Evolutionary conservation across 2,888 invertebrate genomes (phyloP), one percentile per base, ranked within the genome.

Genomic region (Ormyrus labotus): DNA sequence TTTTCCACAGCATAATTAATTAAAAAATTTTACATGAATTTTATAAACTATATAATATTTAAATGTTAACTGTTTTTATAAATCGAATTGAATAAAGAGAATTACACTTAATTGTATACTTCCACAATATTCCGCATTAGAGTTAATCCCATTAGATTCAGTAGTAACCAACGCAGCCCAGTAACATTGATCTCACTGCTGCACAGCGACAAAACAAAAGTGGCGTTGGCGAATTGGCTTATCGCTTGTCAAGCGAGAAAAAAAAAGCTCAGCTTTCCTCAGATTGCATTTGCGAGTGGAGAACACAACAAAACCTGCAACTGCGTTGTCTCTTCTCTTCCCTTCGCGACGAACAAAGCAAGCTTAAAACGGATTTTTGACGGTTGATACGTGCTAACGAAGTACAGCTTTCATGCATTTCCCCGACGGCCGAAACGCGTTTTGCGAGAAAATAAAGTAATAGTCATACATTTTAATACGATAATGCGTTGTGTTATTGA

Each of bases 401-500:
- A 7, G 10, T 57, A 13, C 51, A 65, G 48, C 19, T 19, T 45
- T 68, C 13, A 6, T 48, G 0, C 50, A 45, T 69, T 61, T 69
- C 67, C 45, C 50, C 57, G n/a, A 9, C 13, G 45, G n/a, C 19
- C 19, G 63, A 70, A 55, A 51, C 45, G 9, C n/a, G 55, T 34
- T 47, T 50, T 58, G 50, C 19, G 51, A 61, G 53, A 68, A 19
- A 19, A 19, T 0, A 19, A 1, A 19, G 19, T 19, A 19, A 19
- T 19, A 19, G 19, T 19, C 19, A 19, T 19, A 19, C 19, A 19
- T 19, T 19, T 19, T 0, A 19, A 72, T 61, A 47, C 61, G 68
- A 48, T 78, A 78, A 68, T 48, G 45, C 47, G 57, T 77, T 70
- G 63, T 61, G 63, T 63, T 69, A 76, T 61, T 55, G 53, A 61